These are phyloP conservation scores for Pherbina coryleti DNA, from an alignment of 2,888 invertebrate genomes.

Conservation along the genomic window DNA sequence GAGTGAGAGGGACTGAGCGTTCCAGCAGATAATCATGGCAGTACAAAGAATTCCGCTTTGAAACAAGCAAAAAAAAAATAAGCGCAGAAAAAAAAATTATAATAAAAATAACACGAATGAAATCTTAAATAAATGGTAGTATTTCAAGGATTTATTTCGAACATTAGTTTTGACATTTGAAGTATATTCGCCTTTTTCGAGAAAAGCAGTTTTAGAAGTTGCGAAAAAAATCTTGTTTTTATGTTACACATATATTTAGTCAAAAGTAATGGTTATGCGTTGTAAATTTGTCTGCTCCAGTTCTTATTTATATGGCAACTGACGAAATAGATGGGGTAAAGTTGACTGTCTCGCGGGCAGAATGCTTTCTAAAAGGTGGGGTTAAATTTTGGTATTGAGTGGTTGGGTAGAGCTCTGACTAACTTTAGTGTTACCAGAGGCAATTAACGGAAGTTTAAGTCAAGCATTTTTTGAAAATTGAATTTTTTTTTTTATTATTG, in stretches of 20 bases:
- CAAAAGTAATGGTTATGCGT: not conserved
- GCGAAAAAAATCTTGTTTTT: not conserved
- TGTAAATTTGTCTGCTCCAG: too few relatives aligned
- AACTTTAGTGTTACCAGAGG: too few relatives aligned
- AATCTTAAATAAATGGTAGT: constrained; percentile 38
- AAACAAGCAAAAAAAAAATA: constrained; percentile 10
- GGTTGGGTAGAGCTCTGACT: too few relatives aligned
- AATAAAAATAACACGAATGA: constrained; percentile 26
- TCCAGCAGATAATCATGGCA: constrained; percentile 7
- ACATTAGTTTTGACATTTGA: constrained; percentile 64
- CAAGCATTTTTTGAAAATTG: too few relatives aligned
- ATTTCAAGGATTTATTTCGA: constrained; percentile 62
- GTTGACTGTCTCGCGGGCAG: too few relatives aligned
- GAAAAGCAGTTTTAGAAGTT: constrained; percentile 41
- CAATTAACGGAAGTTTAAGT: too few relatives aligned
- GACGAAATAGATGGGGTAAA: too few relatives aligned
- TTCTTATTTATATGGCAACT: too few relatives aligned
- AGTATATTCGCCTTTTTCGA: not conserved
- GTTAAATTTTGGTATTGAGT: too few relatives aligned
- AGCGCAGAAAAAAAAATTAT: constrained; percentile 39
- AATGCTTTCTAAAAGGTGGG: too few relatives aligned
- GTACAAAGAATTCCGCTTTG: not conserved
- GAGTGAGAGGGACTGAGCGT: not conserved
- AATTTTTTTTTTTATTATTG: too few relatives aligned
- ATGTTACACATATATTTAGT: not conserved